These are phyloP conservation scores for Tauraco hartlaubi DNA, from an alignment of 2,797 vertebrate species.

Conservation along the genomic window DNA sequence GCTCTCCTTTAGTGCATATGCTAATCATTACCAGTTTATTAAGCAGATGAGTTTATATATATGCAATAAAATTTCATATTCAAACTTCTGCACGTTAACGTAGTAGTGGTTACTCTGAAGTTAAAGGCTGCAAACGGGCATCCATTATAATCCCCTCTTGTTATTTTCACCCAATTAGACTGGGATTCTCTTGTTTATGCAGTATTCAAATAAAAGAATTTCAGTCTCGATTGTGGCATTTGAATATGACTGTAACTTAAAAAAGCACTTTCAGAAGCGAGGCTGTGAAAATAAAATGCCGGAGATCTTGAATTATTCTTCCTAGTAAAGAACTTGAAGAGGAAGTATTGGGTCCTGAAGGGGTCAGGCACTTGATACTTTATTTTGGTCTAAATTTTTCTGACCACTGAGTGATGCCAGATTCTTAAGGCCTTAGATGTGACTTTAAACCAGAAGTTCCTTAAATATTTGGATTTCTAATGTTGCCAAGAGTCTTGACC, in stretches of 20 bases:
- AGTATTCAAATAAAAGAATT: not conserved
- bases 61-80: too few species aligned
- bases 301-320: not conserved
- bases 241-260: not conserved
- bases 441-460: not conserved
- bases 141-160: not conserved
- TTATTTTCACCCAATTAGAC: not conserved
- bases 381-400: not conserved
- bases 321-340: not conserved
- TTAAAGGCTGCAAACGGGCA: not conserved
- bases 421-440: not conserved
- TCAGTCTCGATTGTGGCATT: not conserved
- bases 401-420: not conserved
- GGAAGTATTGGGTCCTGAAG: not conserved
- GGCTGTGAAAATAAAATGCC: not conserved
- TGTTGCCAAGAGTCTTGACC: not conserved
- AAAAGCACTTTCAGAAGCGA: not conserved
- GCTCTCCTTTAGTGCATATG: not conserved
- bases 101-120: not conserved
- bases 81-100: not conserved
- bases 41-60: not conserved
- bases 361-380: not conserved
- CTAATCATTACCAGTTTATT: not conserved
- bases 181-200: not conserved
- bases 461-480: not conserved